These are phyloP conservation scores for Larimichthys polyactis DNA, from an alignment of 2,113 vertebrate genomes.

Conservation along the genomic window DNA sequence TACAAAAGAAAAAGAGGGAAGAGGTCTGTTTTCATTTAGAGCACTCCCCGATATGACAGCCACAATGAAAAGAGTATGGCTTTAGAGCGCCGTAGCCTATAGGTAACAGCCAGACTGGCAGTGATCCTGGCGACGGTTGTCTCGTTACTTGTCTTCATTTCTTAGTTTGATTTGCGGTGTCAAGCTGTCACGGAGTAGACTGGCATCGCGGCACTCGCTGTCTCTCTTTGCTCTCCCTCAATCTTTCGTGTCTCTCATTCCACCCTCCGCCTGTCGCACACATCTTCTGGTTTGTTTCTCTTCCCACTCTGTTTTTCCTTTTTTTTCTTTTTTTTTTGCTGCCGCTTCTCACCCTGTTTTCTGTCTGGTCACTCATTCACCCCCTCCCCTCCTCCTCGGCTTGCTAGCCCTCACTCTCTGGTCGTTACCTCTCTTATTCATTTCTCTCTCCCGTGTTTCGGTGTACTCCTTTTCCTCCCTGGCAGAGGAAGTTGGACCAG, in stretches of 20 bases:
- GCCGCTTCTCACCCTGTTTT: slow-evolving; percentile 37
- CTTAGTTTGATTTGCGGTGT: slow-evolving; percentile 75
- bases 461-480: slow-evolving; percentile 69
- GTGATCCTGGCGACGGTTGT: slow-evolving; percentile 70
- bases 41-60: slow-evolving; percentile 63
- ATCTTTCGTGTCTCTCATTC: slow-evolving; percentile 52
- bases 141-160: slow-evolving; percentile 78
- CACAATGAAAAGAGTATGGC: slow-evolving; percentile 66
- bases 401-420: slow-evolving; percentile 38
- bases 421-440: slow-evolving; percentile 51
- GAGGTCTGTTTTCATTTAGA: slow-evolving; percentile 76
- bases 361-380: slow-evolving; percentile 45
- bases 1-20: slow-evolving; percentile 43
- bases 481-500: slow-evolving; percentile 75
- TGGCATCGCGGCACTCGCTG: slow-evolving; percentile 50
- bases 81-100: slow-evolving; percentile 65
- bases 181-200: slow-evolving; percentile 73
- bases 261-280: slow-evolving; percentile 29
- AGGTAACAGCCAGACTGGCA: slow-evolving; percentile 72
- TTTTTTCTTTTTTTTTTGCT: slow-evolving; percentile 50
- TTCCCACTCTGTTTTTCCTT: slow-evolving; percentile 53
- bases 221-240: slow-evolving; percentile 58
- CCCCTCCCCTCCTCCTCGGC: background rate
- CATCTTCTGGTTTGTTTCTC: slow-evolving; percentile 54
- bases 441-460: slow-evolving; percentile 48